Conservation (phyloP, 2,797 vertebrate genomes). For the Neosilurus mollespiculum region DNA sequence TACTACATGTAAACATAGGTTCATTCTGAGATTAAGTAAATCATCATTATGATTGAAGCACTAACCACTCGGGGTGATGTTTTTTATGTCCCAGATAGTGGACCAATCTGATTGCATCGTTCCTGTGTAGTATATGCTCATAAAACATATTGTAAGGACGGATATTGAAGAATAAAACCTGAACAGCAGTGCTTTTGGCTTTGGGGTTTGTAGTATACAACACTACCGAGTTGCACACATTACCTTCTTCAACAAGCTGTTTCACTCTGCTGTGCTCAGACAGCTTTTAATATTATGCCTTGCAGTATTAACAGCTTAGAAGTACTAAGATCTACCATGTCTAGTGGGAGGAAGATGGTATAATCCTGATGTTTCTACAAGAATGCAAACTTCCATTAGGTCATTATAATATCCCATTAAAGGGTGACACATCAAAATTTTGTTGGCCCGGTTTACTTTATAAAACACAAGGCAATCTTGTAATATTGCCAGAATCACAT, state of each 20-base stretch:
- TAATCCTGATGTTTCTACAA: background rate
- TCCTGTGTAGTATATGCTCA: background rate
- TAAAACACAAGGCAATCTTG: background rate
- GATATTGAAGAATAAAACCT: background rate
- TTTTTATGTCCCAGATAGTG: too few relatives aligned
- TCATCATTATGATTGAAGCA: too few relatives aligned
- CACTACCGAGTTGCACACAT: background rate
- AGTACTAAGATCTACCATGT: background rate
- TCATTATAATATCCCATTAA: background rate
- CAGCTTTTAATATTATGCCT: conserved; percentile 2
- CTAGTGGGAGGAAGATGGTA: background rate
- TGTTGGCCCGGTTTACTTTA: background rate
- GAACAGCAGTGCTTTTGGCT: background rate
- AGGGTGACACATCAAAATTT: background rate
- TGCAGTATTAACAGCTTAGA: background rate
- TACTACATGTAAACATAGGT: too few relatives aligned
- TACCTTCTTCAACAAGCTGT: background rate
- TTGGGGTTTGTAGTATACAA: background rate
- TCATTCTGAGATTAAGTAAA: too few relatives aligned
- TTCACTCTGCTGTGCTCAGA: background rate
- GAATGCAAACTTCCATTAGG: background rate
- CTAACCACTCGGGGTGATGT: too few relatives aligned
- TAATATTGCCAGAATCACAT: background rate
- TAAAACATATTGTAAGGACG: background rate
- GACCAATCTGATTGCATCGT: too few relatives aligned